phyloP scores from a whole-genome alignment of 2,797 vertebrate species.

The Acrocephalus scirpaceus region DNA sequence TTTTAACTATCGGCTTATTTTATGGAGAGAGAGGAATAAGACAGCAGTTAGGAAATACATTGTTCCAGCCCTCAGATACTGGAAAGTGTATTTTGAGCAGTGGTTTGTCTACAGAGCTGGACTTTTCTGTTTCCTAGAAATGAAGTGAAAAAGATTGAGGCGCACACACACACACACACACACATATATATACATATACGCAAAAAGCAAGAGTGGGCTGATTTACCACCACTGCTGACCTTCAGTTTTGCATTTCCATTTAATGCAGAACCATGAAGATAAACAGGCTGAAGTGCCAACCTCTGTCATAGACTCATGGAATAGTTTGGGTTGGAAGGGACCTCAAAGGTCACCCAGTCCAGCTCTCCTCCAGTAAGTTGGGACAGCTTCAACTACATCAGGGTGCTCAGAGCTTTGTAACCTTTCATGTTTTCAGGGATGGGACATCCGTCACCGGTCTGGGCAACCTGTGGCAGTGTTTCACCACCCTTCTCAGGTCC shows the following conservation, averaged over 20 bases:
- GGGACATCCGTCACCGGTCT: not conserved
- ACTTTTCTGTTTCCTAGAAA: not conserved
- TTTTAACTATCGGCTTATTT: slow-evolving; percentile 3
- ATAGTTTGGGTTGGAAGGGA: not conserved
- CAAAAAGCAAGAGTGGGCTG: not conserved
- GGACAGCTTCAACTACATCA: not conserved
- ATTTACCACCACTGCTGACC: not conserved
- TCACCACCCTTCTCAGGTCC: not conserved
- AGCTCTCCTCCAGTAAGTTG: not conserved
- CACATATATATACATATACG: rapidly evolving
- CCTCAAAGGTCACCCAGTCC: not conserved
- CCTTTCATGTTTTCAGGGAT: not conserved
- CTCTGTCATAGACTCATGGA: not conserved
- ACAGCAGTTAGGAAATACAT: not conserved
- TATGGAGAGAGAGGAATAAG: not conserved
- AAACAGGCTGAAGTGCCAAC: not conserved
- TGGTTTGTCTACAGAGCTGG: not conserved
- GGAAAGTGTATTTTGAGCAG: not conserved
- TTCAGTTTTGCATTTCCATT: not conserved
- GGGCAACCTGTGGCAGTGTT: not conserved
- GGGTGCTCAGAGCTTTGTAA: not conserved
- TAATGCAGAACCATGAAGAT: not conserved
- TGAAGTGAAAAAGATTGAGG: not conserved
- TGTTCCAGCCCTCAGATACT: not conserved
- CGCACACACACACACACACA: not conserved